phyloP scores from a whole-genome alignment of 2,113 vertebrate genomes.

The Dipodomys merriami region DNA sequence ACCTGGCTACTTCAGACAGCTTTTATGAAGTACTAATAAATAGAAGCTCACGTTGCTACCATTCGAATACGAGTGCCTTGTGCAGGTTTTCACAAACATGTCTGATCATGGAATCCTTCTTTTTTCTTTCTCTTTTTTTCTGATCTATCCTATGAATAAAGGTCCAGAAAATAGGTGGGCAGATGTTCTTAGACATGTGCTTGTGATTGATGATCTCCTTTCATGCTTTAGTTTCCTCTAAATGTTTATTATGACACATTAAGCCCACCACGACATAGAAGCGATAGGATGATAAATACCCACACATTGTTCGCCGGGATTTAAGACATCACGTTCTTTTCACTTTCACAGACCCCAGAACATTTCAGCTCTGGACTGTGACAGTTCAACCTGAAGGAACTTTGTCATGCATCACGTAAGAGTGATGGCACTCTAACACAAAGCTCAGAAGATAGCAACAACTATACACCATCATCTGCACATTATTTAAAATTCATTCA shows the following conservation, averaged over 20 bases:
- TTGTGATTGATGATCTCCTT: neutral
- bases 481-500: neutral
- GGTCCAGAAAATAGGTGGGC: neutral
- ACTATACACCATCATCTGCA: neutral
- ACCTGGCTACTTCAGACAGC: neutral
- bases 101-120: neutral
- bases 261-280: neutral
- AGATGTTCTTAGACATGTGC: neutral
- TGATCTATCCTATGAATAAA: neutral
- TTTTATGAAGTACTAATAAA: conserved; percentile 23
- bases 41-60: neutral
- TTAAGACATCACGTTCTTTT: neutral
- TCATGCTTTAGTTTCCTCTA: neutral
- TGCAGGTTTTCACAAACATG: neutral
- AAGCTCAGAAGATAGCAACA: neutral
- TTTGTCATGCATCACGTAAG: neutral
- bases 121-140: neutral
- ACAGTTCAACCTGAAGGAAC: neutral
- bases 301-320: neutral
- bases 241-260: neutral
- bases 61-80: neutral
- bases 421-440: neutral
- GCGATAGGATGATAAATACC: neutral
- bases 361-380: neutral
- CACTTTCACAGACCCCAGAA: neutral